phyloP scores from a whole-genome alignment of 2,797 vertebrate species.

The Hozukius guyotensis region DNA sequence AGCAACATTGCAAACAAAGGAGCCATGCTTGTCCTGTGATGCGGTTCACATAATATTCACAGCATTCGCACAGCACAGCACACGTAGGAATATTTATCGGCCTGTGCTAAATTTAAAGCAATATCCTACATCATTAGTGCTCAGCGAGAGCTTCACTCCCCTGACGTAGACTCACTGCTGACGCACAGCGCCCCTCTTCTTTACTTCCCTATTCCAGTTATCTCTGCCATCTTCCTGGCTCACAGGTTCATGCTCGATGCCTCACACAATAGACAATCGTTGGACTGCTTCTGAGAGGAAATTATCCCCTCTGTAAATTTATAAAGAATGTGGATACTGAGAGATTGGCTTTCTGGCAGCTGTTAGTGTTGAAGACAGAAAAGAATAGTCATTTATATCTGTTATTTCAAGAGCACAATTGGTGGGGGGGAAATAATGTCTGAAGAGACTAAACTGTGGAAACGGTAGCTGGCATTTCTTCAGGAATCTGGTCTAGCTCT shows the following conservation, averaged over 20 bases:
- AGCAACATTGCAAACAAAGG: conserved; percentile 23
- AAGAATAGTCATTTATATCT: conserved; percentile 55
- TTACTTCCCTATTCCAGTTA: conserved; percentile 23
- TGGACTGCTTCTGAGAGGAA: conserved; percentile 63
- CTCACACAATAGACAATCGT: conserved; percentile 69
- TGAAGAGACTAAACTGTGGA: conserved; percentile 61
- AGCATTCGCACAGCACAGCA: conserved; percentile 36
- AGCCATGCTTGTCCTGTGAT: background rate
- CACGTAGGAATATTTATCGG: conserved; percentile 24
- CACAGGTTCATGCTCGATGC: conserved; percentile 31
- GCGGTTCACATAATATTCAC: background rate
- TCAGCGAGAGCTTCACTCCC: background rate
- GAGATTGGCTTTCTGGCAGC: conserved; percentile 38
- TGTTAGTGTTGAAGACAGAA: conserved; percentile 30
- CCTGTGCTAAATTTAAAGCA: conserved; percentile 44
- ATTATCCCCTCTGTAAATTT: conserved; percentile 51
- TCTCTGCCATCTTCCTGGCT: conserved; percentile 56
- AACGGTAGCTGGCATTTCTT: conserved; percentile 21
- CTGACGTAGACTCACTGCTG: conserved; percentile 13
- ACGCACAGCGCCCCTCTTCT: conserved; percentile 24
- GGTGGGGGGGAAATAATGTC: conserved; percentile 34
- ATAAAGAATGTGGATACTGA: conserved; percentile 53
- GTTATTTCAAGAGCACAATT: conserved; percentile 68
- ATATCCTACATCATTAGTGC: conserved; percentile 29
- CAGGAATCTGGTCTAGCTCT: background rate